Conservation (phyloP, 1,140 invertebrate species). For the Tetramorium parvispinum region DNA sequence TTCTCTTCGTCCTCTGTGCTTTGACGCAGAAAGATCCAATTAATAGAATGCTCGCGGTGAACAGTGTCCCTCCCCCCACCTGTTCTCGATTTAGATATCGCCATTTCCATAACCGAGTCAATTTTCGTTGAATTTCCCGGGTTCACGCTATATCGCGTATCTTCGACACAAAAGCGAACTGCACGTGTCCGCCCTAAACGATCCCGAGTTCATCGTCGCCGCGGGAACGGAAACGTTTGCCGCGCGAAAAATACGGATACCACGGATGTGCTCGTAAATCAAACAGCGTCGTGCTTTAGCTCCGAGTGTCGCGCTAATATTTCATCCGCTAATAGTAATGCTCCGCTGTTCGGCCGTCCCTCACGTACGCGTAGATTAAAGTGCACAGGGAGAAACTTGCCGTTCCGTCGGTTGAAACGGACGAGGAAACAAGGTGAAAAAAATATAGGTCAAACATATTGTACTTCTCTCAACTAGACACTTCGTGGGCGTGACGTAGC, state of each 20-base stretch:
- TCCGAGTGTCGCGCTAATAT: not conserved
- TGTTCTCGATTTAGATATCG: not conserved
- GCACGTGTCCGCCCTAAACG: not conserved
- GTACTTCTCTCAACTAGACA: not conserved
- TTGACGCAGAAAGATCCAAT: not conserved
- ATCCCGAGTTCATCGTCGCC: not conserved
- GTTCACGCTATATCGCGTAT: not conserved
- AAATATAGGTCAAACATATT: slow-evolving; percentile 28
- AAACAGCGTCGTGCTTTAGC: not conserved
- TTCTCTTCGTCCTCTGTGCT: not conserved
- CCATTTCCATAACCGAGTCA: slow-evolving; percentile 12
- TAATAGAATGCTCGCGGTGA: not conserved
- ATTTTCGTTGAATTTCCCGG: not conserved
- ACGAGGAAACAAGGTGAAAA: not conserved
- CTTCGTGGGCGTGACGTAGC: not conserved
- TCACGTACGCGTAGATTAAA: not conserved
- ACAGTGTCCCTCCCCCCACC: not conserved
- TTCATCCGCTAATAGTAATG: slow-evolving; percentile 26
- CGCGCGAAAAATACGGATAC: not conserved
- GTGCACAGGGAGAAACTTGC: not conserved
- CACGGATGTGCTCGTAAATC: slow-evolving; percentile 3
- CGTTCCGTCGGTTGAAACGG: not conserved
- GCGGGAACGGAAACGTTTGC: not conserved
- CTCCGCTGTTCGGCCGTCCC: not conserved
- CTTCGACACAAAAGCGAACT: not conserved